Evolutionary conservation across 2,797 vertebrate genomes (phyloP).

Genomic region (Dryobates pubescens): DNA sequence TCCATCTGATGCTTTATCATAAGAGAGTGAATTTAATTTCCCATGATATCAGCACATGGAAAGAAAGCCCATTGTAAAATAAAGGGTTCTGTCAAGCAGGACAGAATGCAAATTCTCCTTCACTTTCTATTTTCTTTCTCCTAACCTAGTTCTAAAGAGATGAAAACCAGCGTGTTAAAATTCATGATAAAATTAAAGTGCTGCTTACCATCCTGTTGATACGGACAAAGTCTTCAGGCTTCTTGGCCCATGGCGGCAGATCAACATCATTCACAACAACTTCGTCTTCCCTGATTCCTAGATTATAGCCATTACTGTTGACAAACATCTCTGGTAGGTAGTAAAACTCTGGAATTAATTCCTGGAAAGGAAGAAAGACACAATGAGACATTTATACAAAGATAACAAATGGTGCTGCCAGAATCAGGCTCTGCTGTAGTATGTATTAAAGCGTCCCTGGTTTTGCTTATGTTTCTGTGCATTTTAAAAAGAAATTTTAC

Average conservation of each 20-base stretch:
- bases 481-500: background rate
- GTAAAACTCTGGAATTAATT: conserved; percentile 97
- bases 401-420: background rate
- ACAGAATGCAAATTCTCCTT: background rate
- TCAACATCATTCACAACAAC: conserved; percentile 90
- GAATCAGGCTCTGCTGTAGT: background rate
- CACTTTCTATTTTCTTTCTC: background rate
- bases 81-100: background rate
- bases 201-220: conserved; percentile 96
- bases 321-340: conserved; percentile 99
- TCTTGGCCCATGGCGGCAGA: conserved; percentile 94
- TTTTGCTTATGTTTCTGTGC: background rate
- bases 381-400: background rate
- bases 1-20: background rate
- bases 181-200: background rate
- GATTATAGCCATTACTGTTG: conserved; percentile 92
- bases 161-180: conserved; percentile 27
- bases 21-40: conserved; percentile 5
- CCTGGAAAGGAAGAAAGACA: conserved; percentile 77
- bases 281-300: conserved; percentile 91
- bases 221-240: conserved; percentile 95
- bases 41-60: background rate
- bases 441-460: background rate
- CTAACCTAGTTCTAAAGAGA: background rate
- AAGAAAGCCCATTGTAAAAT: conserved; percentile 25